phyloP scores from a whole-genome alignment of 2,888 invertebrate genomes.

The Ferrisia virgata region DNA sequence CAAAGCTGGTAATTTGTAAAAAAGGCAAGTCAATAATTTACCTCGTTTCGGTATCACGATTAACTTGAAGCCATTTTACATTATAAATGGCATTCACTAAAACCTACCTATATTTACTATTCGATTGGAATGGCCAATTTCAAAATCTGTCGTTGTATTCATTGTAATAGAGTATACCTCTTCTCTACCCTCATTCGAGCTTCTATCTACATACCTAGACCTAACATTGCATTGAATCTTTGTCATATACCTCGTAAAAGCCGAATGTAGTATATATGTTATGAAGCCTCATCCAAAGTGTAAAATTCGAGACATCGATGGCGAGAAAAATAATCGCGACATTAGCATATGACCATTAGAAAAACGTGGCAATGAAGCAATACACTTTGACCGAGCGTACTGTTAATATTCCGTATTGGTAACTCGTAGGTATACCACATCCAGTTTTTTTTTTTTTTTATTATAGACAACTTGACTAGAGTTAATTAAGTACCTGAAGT shows the following conservation, averaged over 20 bases:
- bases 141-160: not conserved
- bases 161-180: not conserved
- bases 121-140: not conserved
- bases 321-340: not conserved
- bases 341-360: conserved; percentile 27
- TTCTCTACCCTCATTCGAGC: too few relatives aligned
- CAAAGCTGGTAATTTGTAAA: not conserved
- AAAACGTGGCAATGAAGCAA: conserved; percentile 2
- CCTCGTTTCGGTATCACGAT: not conserved
- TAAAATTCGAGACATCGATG: not conserved
- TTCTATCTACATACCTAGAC: too few relatives aligned
- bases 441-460: conserved; percentile 22
- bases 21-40: not conserved
- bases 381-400: not conserved
- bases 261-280: not conserved
- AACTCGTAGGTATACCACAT: not conserved
- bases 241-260: not conserved
- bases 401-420: conserved; percentile 1
- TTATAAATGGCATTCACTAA: not conserved
- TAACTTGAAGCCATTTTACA: conserved; percentile 2
- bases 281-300: not conserved
- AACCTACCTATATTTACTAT: not conserved
- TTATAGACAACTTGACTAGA: not conserved
- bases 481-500: not conserved
- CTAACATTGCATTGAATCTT: not conserved